Conservation (phyloP, 2,888 invertebrate genomes). For the Tolmerus cingulatus region DNA sequence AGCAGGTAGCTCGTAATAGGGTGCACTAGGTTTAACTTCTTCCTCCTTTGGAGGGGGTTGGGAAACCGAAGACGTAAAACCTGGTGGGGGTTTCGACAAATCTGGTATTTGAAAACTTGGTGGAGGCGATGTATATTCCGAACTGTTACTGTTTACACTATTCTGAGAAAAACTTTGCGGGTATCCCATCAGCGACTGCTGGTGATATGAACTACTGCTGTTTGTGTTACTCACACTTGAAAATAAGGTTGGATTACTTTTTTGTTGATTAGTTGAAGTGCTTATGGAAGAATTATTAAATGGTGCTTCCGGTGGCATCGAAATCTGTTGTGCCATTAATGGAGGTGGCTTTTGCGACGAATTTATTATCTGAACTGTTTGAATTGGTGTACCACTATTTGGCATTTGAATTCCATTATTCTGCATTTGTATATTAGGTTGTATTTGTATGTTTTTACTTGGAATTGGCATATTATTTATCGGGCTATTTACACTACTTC, state of each 20-base stretch:
- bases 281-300: neutral
- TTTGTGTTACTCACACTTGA: constrained; percentile 55
- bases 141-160: constrained; percentile 55
- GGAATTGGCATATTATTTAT: constrained; percentile 47
- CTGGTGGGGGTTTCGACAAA: constrained; percentile 87
- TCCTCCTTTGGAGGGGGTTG: constrained; percentile 65
- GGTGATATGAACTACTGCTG: constrained; percentile 23
- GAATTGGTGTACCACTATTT: constrained; percentile 39
- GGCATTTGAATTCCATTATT: constrained; percentile 13
- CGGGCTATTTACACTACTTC: constrained; percentile 28
- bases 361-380: constrained; percentile 29
- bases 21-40: constrained; percentile 86
- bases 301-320: constrained; percentile 55
- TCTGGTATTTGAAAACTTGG: constrained; percentile 76
- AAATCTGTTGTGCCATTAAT: constrained; percentile 62
- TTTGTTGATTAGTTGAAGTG: constrained; percentile 54
- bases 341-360: constrained; percentile 52
- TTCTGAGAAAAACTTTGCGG: constrained; percentile 42
- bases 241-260: neutral
- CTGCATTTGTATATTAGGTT: constrained; percentile 41
- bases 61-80: constrained; percentile 66
- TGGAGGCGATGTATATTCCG: constrained; percentile 67
- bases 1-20: constrained; percentile 96
- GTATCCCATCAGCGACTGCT: neutral
- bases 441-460: constrained; percentile 34